phyloP scores from a whole-genome alignment of 2,888 invertebrate genomes.

The Drosophila anomalata region DNA sequence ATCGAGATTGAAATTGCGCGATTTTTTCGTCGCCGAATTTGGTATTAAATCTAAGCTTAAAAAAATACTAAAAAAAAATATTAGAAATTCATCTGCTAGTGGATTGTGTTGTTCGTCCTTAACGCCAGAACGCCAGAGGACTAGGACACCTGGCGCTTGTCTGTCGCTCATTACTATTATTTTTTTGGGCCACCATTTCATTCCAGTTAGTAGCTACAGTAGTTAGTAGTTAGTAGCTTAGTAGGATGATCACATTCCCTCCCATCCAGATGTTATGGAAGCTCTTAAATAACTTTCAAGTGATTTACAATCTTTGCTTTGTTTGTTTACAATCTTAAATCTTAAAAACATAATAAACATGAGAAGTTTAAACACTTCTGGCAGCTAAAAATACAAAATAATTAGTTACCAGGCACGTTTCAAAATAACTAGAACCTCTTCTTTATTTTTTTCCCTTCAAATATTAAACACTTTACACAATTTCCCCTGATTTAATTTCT shows the following conservation, averaged over 20 bases:
- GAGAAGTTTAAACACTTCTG: no score
- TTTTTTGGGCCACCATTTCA: no score
- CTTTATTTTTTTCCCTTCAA: no score
- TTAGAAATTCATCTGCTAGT: neutral
- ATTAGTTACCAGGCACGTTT: no score
- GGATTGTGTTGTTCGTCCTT: neutral
- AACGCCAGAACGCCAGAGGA: neutral
- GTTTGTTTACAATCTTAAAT: neutral
- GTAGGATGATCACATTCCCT: neutral
- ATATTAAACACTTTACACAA: no score
- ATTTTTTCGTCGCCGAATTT: slow-evolving; percentile 93
- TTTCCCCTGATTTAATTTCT: slow-evolving; percentile 2
- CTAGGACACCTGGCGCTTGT: neutral
- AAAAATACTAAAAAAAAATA: neutral
- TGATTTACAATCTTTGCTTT: neutral
- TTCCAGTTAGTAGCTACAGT: no score
- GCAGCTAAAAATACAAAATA: no score
- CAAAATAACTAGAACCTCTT: no score
- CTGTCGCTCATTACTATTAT: neutral
- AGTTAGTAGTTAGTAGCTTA: no score
- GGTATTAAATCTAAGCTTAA: slow-evolving; percentile 84
- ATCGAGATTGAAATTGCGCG: slow-evolving; percentile 92
- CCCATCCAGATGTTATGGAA: no score
- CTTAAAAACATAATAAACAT: no score
- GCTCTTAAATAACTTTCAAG: neutral